Evolutionary conservation across 2,888 invertebrate genomes (phyloP).

Genomic region (Sinelater perroti): DNA sequence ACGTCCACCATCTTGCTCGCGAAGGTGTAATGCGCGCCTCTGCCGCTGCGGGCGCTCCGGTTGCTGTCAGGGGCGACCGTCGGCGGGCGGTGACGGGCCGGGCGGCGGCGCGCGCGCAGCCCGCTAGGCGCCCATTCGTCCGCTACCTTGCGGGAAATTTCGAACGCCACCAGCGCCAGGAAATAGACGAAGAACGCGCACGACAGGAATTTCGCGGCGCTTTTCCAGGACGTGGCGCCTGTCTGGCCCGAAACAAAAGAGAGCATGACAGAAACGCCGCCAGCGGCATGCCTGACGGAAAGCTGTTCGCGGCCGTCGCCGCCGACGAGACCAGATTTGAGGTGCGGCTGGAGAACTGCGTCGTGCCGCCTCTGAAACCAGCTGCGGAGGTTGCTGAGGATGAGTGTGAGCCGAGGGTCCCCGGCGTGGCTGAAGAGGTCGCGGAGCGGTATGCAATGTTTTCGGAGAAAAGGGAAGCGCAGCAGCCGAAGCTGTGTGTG

Average conservation of each 20-base stretch:
- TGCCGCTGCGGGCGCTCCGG: neutral
- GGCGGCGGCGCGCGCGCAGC: neutral
- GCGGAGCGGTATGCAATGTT: constrained; percentile 28
- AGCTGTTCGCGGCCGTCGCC: constrained; percentile 40
- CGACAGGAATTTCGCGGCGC: neutral
- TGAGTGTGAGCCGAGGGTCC: neutral
- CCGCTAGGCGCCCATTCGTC: neutral
- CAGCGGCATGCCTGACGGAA: constrained; percentile 33
- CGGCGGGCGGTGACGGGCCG: neutral
- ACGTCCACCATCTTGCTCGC: constrained; percentile 55
- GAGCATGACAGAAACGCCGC: constrained; percentile 11
- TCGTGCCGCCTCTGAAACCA: neutral
- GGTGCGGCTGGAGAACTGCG: constrained; percentile 38
- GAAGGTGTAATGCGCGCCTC: neutral
- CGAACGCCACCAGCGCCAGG: neutral
- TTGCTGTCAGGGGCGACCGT: neutral
- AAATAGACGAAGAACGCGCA: neutral
- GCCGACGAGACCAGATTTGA: constrained; percentile 40
- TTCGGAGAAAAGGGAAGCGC: constrained; percentile 15
- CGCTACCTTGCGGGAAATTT: neutral
- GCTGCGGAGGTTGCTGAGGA: neutral
- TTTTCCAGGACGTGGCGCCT: neutral
- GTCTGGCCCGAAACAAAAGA: constrained; percentile 13
- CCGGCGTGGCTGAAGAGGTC: constrained; percentile 1
- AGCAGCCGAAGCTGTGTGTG: constrained; percentile 47